These are phyloP conservation scores for Biston stratarius DNA, from an alignment of 2,888 invertebrate species.

Conservation along the genomic window DNA sequence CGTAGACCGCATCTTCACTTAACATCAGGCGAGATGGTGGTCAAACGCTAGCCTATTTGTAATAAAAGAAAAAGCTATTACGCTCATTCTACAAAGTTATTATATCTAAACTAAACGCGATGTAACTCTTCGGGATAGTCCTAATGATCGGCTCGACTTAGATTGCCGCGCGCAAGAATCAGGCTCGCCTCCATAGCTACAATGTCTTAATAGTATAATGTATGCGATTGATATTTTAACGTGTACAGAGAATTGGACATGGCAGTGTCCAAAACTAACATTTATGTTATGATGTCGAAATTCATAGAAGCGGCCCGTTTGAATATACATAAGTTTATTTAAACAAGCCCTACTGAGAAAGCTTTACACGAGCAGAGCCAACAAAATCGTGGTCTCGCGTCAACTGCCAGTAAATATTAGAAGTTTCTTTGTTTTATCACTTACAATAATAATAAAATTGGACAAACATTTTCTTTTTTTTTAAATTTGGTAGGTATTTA, in stretches of 20 bases:
- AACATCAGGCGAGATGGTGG: no score
- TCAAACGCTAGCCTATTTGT: no score
- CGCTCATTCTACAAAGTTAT: no score
- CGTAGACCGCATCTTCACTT: no score
- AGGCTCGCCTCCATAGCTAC: not conserved
- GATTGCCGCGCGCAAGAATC: not conserved
- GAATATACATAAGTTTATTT: constrained; percentile 40
- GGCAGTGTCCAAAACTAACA: constrained; percentile 52
- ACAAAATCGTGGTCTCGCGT: constrained; percentile 28
- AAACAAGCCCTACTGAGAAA: constrained; percentile 32
- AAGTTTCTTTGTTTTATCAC: not conserved
- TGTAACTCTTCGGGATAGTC: not conserved
- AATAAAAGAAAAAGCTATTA: no score
- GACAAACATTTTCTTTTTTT: no score
- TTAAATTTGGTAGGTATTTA: no score
- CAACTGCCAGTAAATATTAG: constrained; percentile 9
- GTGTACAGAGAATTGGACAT: constrained; percentile 53
- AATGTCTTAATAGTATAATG: constrained; percentile 48
- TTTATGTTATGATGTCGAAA: constrained; percentile 46
- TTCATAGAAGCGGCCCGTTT: constrained; percentile 43
- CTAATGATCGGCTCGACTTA: constrained; percentile 5
- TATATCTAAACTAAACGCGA: not conserved
- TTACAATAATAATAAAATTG: no score
- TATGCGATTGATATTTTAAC: constrained; percentile 53
- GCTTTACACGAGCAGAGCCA: constrained; percentile 31